These are phyloP conservation scores for Scomber scombrus DNA, from an alignment of 2,113 vertebrate genomes.

Conservation along the genomic window DNA sequence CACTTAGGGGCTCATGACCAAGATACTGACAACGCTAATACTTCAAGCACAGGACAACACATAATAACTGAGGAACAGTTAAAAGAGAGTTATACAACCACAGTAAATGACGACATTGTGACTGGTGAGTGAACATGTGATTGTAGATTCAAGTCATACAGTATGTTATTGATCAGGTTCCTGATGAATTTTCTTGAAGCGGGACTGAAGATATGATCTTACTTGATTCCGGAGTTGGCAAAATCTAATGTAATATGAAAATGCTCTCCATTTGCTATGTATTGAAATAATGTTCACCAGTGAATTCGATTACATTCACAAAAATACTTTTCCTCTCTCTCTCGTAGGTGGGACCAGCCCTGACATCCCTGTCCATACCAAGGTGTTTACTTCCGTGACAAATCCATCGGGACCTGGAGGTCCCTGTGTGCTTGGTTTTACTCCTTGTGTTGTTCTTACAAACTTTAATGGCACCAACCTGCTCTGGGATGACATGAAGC, in stretches of 20 bases:
- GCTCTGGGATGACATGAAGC: slow-evolving; percentile 89
- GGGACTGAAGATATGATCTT: too few species aligned
- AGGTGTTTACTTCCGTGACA: slow-evolving; percentile 39
- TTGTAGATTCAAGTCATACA: neutral
- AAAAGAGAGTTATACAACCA: slow-evolving; percentile 13
- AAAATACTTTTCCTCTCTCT: slow-evolving; percentile 10
- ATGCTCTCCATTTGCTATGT: neutral
- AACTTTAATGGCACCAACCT: slow-evolving; percentile 84
- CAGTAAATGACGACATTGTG: slow-evolving; percentile 17
- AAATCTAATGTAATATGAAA: neutral
- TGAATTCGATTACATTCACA: neutral
- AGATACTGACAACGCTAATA: slow-evolving; percentile 30
- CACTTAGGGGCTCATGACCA: slow-evolving; percentile 20
- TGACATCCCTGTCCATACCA: slow-evolving; percentile 34
- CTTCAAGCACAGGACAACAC: slow-evolving; percentile 39
- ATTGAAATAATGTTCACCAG: neutral
- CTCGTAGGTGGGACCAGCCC: slow-evolving; percentile 41
- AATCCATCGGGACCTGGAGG: slow-evolving; percentile 24
- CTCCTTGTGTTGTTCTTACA: slow-evolving; percentile 63
- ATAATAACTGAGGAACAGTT: slow-evolving; percentile 10
- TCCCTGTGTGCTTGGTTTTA: slow-evolving; percentile 68
- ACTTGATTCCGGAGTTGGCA: too few species aligned
- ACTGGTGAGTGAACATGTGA: slow-evolving; percentile 48
- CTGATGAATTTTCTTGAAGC: too few species aligned
- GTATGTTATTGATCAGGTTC: neutral